Evolutionary conservation across 2,113 vertebrate species (phyloP).

Genomic region (Chloebia gouldiae): DNA sequence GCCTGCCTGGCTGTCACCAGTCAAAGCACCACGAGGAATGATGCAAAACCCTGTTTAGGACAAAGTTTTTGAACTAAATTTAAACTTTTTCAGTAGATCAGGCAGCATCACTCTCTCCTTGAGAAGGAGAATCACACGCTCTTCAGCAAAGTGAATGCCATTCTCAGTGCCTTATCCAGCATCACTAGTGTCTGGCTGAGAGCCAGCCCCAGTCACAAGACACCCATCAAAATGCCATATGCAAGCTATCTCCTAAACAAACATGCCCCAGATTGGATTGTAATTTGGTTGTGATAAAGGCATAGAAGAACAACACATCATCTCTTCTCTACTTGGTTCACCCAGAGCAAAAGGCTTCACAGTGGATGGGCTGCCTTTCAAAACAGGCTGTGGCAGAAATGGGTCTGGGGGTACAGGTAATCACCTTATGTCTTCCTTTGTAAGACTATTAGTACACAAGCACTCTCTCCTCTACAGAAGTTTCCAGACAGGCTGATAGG

Average conservation of each 20-base stretch:
- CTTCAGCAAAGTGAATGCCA: background rate
- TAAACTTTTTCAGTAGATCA: conserved; percentile 13
- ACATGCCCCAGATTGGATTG: background rate
- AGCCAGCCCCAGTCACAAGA: background rate
- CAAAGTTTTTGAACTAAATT: conserved; percentile 42
- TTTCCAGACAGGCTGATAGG: background rate
- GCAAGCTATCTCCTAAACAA: background rate
- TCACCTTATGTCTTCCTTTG: background rate
- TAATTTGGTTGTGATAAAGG: background rate
- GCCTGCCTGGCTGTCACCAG: background rate
- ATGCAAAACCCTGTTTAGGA: conserved; percentile 23
- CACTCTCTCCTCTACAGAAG: background rate
- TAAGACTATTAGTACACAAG: background rate
- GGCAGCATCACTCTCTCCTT: background rate
- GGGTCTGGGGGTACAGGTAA: background rate
- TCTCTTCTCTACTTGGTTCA: background rate
- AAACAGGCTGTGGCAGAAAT: background rate
- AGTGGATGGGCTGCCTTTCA: background rate
- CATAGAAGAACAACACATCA: background rate
- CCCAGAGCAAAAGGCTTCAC: background rate
- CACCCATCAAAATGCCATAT: background rate
- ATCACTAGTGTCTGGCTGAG: background rate
- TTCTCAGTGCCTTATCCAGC: background rate
- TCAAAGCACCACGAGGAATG: background rate
- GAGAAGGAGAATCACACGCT: background rate